Conservation (phyloP, 2,888 invertebrate species). For the Cephus spinipes region DNA sequence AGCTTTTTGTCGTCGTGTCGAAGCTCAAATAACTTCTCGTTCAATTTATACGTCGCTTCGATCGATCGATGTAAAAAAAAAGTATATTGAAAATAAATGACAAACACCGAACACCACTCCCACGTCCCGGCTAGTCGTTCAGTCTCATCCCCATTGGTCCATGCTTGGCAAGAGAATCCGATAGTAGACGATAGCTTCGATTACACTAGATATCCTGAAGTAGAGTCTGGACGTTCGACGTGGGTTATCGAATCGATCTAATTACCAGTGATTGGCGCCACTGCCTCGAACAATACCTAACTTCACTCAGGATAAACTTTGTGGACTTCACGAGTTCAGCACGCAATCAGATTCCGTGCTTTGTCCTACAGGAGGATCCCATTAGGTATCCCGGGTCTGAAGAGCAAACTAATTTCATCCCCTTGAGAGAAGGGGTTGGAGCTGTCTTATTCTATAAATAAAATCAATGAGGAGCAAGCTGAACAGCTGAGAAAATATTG, state of each 20-base stretch:
- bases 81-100: background rate
- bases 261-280: background rate
- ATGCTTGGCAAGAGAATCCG: background rate
- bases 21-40: background rate
- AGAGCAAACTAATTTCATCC: background rate
- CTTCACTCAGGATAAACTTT: background rate
- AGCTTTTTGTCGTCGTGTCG: background rate
- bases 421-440: background rate
- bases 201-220: background rate
- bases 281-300: background rate
- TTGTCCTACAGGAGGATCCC: background rate
- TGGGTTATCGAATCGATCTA: slow-evolving; percentile 1
- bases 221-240: background rate
- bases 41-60: background rate
- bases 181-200: background rate
- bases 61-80: background rate
- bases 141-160: background rate
- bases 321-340: background rate
- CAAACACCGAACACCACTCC: background rate
- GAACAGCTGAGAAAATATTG: background rate
- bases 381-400: background rate
- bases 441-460: background rate
- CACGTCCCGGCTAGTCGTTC: background rate
- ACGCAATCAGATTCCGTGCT: background rate
- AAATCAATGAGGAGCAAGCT: background rate